Evolutionary conservation across 1,140 invertebrate species (phyloP).

Genomic region (Subanguina moxae): DNA sequence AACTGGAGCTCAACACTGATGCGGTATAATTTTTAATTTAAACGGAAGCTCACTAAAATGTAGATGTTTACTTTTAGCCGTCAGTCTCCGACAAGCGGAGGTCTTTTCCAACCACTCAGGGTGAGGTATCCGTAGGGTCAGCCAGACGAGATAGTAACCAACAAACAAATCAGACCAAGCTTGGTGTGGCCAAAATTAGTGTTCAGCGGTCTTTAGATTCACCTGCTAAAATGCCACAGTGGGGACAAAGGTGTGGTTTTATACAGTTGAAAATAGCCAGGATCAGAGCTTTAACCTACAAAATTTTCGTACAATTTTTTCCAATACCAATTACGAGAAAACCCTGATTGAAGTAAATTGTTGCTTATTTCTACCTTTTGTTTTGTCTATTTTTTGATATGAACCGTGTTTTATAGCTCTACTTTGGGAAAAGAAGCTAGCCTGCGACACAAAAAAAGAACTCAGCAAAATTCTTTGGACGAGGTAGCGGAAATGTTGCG

Average conservation of each 20-base stretch:
- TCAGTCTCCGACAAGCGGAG: slow-evolving; percentile 42
- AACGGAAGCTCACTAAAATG: not conserved
- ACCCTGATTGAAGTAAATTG: too few species aligned
- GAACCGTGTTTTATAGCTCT: too few species aligned
- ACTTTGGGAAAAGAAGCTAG: not conserved
- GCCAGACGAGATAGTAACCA: slow-evolving; percentile 14
- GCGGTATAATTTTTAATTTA: slow-evolving; percentile 18
- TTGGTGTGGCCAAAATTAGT: not conserved
- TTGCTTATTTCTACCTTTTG: not conserved
- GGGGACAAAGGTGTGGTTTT: too few species aligned
- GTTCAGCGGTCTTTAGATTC: not conserved
- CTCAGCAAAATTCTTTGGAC: slow-evolving; percentile 11
- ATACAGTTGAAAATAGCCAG: too few species aligned
- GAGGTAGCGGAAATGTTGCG: slow-evolving; percentile 10
- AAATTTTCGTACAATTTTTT: too few species aligned
- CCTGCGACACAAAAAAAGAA: not conserved
- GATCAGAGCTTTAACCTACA: too few species aligned
- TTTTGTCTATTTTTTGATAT: too few species aligned
- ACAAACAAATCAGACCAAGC: slow-evolving; percentile 2
- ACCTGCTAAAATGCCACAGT: not conserved
- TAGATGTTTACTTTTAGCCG: slow-evolving; percentile 7
- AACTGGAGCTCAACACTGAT: slow-evolving; percentile 56
- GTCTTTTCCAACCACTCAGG: slow-evolving; percentile 48
- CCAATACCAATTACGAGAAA: too few species aligned
- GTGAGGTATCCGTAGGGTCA: slow-evolving; percentile 19